A percentile compares a stretch with the other conserved stretches of the same genome.
Evolutionary conservation across 2,797 vertebrate genomes (phyloP).

Genomic region (Cephalopachus bancanus): DNA sequence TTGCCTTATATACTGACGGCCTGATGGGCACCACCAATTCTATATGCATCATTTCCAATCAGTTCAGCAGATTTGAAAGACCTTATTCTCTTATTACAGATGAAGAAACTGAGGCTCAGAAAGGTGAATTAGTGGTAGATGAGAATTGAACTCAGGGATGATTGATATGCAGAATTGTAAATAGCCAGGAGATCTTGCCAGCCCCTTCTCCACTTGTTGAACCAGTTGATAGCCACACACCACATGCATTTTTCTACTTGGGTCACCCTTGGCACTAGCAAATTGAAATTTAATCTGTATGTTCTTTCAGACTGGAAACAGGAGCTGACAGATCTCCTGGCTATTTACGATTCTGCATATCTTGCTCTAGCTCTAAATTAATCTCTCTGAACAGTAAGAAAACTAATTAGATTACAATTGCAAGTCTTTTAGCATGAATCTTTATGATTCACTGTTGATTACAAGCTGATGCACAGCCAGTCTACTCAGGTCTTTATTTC

Average conservation of each 20-base stretch:
- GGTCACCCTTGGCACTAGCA: neutral
- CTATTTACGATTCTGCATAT: conserved; percentile 13
- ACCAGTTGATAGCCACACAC: neutral
- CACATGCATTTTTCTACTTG: neutral
- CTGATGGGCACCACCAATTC: neutral
- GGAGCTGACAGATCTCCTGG: conserved; percentile 61
- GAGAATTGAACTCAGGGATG: neutral
- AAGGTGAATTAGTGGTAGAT: neutral
- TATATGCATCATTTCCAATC: neutral
- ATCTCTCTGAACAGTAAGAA: conserved; percentile 70
- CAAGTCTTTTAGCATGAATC: conserved; percentile 75
- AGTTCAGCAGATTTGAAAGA: neutral
- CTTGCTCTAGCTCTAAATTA: conserved; percentile 72
- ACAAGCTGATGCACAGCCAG: conserved; percentile 81
- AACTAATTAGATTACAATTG: conserved; percentile 78
- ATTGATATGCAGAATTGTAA: too few species aligned
- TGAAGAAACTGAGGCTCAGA: neutral
- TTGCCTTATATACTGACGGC: neutral
- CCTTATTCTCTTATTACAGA: conserved; percentile 14
- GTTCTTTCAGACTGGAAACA: conserved; percentile 56
- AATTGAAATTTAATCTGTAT: conserved; percentile 64
- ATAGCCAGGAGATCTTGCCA: neutral
- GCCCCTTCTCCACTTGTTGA: neutral
- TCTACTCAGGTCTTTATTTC: conserved; percentile 73
- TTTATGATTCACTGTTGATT: conserved; percentile 83